Evolutionary conservation across 2,113 vertebrate genomes (phyloP), one percentile per base, ranked within the genome.

Genomic region (Sphaerodactylus townsendi): DNA sequence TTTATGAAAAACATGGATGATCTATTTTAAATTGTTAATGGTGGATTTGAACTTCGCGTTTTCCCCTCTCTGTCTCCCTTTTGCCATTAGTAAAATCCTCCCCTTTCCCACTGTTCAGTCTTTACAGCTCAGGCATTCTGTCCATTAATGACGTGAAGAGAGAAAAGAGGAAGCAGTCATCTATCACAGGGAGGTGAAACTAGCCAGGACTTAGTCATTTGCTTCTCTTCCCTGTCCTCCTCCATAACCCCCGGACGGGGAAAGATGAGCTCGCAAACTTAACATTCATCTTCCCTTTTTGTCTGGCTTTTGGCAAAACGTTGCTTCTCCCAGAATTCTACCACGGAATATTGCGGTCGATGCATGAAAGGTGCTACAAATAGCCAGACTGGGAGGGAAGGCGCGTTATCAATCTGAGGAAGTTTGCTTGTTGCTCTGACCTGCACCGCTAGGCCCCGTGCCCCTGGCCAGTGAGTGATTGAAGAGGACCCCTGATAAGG

Each of bases 401-500:
- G 79, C 46, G 35, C 19, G 53, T 15, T 59, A 9, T 81, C 83
- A 86, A 75, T 65, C 79, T 68, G 85, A 86, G 77, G 90, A 89
- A 92, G 69, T 65, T 21, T 4, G 2, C 0, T 0, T 17, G 21
- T 53, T 73, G 46, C 56, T 79, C 65, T 0, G 2, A 76, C 46
- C 77, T 50, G 28, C 71, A 81, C 78, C 76, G 10, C 35, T 77
- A 46, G 70, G 65, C 35, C n/a, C 84, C 87, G 70, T 90, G 92
- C 75, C 79, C 86, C 46, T 0, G 66, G 79, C 90, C 89, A 92
- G 77, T 33, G 90, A 89, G 82, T 85, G 90, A 86, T 69, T 83
- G 89, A 90, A 25, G 69, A 77, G 71, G 69, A 48, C 11, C 11
- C 8, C 37, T 56, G 87, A 88, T 85, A 86, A 90, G 86, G 89